phyloP scores from a whole-genome alignment of 2,113 vertebrate species.

The human region DNA sequence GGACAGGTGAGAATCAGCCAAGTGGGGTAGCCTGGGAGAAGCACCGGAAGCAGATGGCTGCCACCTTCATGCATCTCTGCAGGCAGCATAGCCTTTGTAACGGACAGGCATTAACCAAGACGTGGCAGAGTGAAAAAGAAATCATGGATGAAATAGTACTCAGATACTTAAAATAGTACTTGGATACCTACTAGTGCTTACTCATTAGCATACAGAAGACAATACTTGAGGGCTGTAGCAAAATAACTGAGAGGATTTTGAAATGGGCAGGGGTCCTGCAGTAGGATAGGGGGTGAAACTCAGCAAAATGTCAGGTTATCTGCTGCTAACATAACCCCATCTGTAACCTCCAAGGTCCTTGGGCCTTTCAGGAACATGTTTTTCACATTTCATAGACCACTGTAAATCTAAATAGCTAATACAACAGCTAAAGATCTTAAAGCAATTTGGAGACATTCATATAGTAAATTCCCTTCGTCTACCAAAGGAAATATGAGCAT shows the following conservation, averaged over 20 bases:
- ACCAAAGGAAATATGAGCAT: conserved; percentile 46
- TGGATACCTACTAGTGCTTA: neutral
- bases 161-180: neutral
- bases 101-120: neutral
- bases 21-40: neutral
- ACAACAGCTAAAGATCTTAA: conserved; percentile 50
- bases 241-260: neutral
- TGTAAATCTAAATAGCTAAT: conserved; percentile 14
- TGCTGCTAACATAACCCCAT: neutral
- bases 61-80: neutral
- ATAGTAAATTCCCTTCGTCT: conserved; percentile 49
- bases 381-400: neutral
- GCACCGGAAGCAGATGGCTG: neutral
- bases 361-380: neutral
- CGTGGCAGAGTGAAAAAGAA: neutral
- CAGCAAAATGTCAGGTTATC: neutral
- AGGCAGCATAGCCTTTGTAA: neutral
- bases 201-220: neutral
- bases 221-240: neutral
- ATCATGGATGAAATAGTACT: neutral
- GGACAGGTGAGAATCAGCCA: neutral
- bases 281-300: neutral
- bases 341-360: neutral
- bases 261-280: neutral
- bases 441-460: conserved; percentile 48